A percentile compares a stretch with the other conserved stretches of the same genome.
phyloP scores from a whole-genome alignment of 2,797 vertebrate species.

The Gallinago stenura region DNA sequence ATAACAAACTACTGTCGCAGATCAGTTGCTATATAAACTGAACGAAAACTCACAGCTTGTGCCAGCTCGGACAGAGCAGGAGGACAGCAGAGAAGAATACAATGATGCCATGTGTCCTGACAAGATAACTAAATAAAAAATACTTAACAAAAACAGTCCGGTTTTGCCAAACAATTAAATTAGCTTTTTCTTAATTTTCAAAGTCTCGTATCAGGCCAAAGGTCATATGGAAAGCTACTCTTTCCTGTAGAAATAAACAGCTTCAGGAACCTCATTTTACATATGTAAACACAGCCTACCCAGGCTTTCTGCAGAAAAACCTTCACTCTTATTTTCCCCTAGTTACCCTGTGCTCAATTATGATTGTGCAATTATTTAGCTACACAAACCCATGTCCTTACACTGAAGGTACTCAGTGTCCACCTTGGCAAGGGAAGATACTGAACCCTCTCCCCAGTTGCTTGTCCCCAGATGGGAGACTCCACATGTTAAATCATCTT shows the following conservation, averaged over 20 bases:
- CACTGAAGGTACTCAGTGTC: background rate
- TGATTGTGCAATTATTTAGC: background rate
- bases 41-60: background rate
- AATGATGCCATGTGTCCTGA: fast-evolving
- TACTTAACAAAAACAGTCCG: background rate
- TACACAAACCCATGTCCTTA: background rate
- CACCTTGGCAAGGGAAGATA: background rate
- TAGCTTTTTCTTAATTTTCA: background rate
- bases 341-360: background rate
- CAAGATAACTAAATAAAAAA: background rate
- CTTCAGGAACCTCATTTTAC: background rate
- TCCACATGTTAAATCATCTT: background rate
- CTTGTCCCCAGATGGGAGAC: background rate
- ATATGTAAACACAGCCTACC: background rate
- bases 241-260: background rate
- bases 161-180: background rate
- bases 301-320: background rate
- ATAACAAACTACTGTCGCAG: background rate
- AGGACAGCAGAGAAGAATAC: background rate
- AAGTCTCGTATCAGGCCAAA: background rate
- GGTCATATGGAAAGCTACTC: background rate
- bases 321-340: background rate
- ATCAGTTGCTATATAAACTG: constrained; percentile 18
- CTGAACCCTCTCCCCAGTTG: background rate
- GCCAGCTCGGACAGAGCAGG: background rate